Evolutionary conservation across 2,797 vertebrate species (phyloP), one percentile per base, ranked within the genome.

Genomic region (Furcifer pardalis): DNA sequence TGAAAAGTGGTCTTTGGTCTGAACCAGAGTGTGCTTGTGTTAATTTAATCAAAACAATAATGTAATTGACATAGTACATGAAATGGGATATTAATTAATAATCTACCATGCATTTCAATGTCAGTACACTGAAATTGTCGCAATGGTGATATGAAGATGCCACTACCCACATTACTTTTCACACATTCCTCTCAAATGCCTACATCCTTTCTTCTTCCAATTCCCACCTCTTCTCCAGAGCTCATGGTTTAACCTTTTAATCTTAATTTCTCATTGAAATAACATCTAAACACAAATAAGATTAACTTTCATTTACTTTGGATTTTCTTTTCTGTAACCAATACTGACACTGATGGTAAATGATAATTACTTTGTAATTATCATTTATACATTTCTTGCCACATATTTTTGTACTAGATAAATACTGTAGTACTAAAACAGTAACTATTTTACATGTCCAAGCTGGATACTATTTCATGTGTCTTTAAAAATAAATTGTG

Each of bases 391-490:
- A 25, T 5, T 49, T 27, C n/a, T 46, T 66, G 19, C 35, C 3
- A 5, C 12, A 52, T 10, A 12, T 17, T 56, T 65, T 32, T 42
- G 46, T 23, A 76, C 4, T 59, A 83, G n/a, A 27, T 21, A 6
- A 1, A 15, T 35, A 6, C 4, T 42, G 32, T 35, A 66, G 5
- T 19, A 6, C 7, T 25, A 87, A 69, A 35, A 27, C 63, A 44
- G 25, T 73, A 15, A n/a, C 65, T 73, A 82, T 78, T 71, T 74
- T 23, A 40, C 92, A 86, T 75, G 87, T 83, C 85, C 88, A 81
- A 86, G 40, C 81, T 87, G 71, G 71, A 84, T 86, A 89, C 86
- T 88, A 86, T 79, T 79, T 89, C 81, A 89, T 82, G 19, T 56
- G 52, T 4, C 52, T 56, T 79, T 69, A 88, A 88, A 71, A 32